These are phyloP conservation scores for Chaetogeoica ovagalla DNA, from an alignment of 2,888 invertebrate genomes.

Conservation along the genomic window DNA sequence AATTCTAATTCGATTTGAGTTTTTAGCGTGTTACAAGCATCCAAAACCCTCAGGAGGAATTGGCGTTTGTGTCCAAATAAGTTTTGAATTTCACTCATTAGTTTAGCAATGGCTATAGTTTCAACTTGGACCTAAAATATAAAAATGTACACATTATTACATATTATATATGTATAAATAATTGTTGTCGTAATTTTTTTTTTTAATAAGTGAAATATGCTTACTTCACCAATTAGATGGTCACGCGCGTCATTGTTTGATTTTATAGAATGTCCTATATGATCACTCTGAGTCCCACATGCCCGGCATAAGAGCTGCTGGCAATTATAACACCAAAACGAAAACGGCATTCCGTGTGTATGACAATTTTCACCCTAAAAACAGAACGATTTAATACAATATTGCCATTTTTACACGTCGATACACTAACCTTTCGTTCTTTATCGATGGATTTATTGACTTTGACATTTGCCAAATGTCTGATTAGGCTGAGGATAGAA, in stretches of 20 bases:
- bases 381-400: slow-evolving; percentile 16
- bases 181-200: no score
- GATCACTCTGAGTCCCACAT: slow-evolving; percentile 69
- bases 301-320: slow-evolving; percentile 69
- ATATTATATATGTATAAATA: not conserved
- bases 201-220: not conserved
- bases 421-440: slow-evolving; percentile 60
- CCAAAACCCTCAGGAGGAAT: slow-evolving; percentile 72
- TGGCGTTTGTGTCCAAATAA: slow-evolving; percentile 72
- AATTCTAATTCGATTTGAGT: slow-evolving; percentile 76
- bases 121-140: slow-evolving; percentile 66
- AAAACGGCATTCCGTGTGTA: slow-evolving; percentile 73
- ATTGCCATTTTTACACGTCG: not conserved
- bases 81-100: slow-evolving; percentile 72
- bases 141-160: not conserved
- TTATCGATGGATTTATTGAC: slow-evolving; percentile 61
- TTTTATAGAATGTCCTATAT: slow-evolving; percentile 70
- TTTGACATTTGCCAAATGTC: slow-evolving; percentile 63
- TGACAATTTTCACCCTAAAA: slow-evolving; percentile 67
- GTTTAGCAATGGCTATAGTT: slow-evolving; percentile 70
- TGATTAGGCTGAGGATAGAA: slow-evolving; percentile 69
- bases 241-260: slow-evolving; percentile 71
- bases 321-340: slow-evolving; percentile 73
- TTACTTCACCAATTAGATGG: slow-evolving; percentile 67
- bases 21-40: slow-evolving; percentile 74